A percentile compares a stretch with the other conserved stretches of the same genome.
Conservation (phyloP, 2,797 vertebrate species). For the Microchirus variegatus region DNA sequence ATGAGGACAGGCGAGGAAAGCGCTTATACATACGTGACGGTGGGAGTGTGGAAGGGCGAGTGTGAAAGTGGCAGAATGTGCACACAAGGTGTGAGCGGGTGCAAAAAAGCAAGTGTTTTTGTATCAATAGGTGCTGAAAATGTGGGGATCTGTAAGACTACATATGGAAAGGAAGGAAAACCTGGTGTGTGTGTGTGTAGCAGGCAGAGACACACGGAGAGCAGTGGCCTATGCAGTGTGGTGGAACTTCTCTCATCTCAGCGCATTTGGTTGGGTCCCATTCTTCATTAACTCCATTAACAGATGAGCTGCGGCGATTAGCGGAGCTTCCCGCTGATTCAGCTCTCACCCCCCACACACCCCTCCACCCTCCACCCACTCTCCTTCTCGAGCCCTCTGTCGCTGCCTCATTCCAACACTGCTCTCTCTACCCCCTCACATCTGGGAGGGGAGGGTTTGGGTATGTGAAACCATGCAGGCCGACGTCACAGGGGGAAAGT, state of each 20-base stretch:
- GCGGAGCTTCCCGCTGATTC: constrained; percentile 86
- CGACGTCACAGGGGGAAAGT: constrained; percentile 43
- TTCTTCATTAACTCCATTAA: constrained; percentile 91
- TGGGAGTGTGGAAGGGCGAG: constrained; percentile 49
- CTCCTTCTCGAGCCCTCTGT: constrained; percentile 51
- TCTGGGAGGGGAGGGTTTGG: constrained; percentile 53
- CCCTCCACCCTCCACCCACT: not conserved
- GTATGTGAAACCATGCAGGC: constrained; percentile 64
- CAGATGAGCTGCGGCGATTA: constrained; percentile 88
- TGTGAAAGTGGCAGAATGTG: constrained; percentile 65
- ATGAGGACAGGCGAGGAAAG: constrained; percentile 63
- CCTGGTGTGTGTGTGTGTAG: constrained; percentile 23
- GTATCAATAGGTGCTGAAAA: constrained; percentile 71
- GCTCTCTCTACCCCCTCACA: constrained; percentile 28
- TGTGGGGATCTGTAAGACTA: constrained; percentile 37
- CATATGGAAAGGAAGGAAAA: constrained; percentile 51
- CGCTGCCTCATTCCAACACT: constrained; percentile 56
- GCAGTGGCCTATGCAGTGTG: constrained; percentile 83
- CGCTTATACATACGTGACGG: constrained; percentile 25
- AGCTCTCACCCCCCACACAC: constrained; percentile 67
- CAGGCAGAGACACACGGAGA: constrained; percentile 58
- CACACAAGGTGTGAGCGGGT: constrained; percentile 51
- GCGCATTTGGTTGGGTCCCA: constrained; percentile 86
- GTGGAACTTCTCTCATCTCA: constrained; percentile 88
- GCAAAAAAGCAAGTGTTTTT: constrained; percentile 70